Base-by-base conservation (phyloP, 2,113 vertebrate genomes). In the Tupaia tana region DNA sequence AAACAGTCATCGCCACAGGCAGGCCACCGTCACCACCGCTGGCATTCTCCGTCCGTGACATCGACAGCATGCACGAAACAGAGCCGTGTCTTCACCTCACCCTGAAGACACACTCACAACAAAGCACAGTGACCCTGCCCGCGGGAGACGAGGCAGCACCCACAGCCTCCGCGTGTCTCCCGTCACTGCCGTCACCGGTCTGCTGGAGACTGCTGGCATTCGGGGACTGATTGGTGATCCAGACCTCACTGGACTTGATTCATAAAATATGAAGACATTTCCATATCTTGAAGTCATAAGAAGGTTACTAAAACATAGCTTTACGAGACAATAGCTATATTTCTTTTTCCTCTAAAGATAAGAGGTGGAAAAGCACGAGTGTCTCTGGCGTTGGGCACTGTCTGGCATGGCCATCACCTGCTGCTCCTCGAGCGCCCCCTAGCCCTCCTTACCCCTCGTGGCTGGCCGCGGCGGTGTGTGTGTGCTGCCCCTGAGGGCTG, bases 301-400 rank as follows among this genome's bases (percentile, higher is more conserved):
- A 22, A 20, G 61, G 31, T 75, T 4, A 10, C 34, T 7, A 12
- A 58, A 52, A 29, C 1, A 29, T 3, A 61, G 25, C 52, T 74
- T 74, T 4, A 1, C 43, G 73, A 63, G 25, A 43, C 69, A 64
- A 74, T 13, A 54, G 43, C 59, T 19, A 5, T 34, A 6, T 24
- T 12, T 77, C 29, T 52, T 71, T 71, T n/a, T 90, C 63, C 43
- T 70, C 61, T 29, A 6, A 20, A 64, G 19, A 22, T 4, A 29
- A 2, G 2, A 12, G 34, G 3, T 0, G 25, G 19, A 2, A 34
- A n/a, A 54, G 2, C 1, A 52, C 10, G 0, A 0, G 0, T 0
- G 58, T 6, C 2, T 64, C 27, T 8, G 24, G 4, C 11, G 29
- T 2, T 18, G 10, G 8, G 13, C 27, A 0, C 1, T 4, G 3